Percentiles rank a stretch among this genome's conserved stretches.
phyloP scores from a whole-genome alignment of 2,888 invertebrate species.

The Lumbricus terrestris region DNA sequence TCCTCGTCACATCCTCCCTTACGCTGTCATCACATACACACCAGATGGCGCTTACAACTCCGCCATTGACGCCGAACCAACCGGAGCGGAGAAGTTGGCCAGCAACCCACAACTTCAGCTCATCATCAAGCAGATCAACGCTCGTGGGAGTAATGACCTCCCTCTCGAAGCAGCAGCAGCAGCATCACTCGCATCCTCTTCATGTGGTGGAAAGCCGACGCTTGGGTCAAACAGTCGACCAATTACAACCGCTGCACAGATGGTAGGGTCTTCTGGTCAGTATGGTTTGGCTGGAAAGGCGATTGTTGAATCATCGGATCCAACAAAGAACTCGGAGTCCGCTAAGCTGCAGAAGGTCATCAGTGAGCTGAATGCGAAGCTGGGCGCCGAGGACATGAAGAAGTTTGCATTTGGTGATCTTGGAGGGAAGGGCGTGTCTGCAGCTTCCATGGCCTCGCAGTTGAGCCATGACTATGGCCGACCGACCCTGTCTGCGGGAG shows the following conservation, averaged over 20 bases:
- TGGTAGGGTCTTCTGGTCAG: neutral
- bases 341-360: constrained; percentile 28
- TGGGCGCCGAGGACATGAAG: constrained; percentile 12
- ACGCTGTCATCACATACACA: constrained; percentile 38
- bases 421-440: neutral
- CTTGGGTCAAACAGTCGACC: neutral
- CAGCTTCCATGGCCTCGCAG: neutral
- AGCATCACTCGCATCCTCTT: too few species aligned
- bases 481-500: neutral
- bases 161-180: neutral
- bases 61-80: constrained; percentile 31
- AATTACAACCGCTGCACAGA: neutral
- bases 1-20: constrained; percentile 39
- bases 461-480: neutral
- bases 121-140: constrained; percentile 38
- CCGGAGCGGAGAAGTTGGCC: constrained; percentile 30
- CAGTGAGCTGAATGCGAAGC: constrained; percentile 27
- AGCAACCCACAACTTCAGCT: constrained; percentile 38
- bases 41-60: constrained; percentile 31
- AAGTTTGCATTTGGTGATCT: neutral
- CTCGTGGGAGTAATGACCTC: neutral
- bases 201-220: neutral
- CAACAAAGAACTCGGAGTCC: constrained; percentile 15
- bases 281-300: neutral
- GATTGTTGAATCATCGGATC: neutral